These are phyloP conservation scores for Ophthalmolycus amberensis DNA, from an alignment of 2,113 vertebrate genomes.

Conservation along the genomic window DNA sequence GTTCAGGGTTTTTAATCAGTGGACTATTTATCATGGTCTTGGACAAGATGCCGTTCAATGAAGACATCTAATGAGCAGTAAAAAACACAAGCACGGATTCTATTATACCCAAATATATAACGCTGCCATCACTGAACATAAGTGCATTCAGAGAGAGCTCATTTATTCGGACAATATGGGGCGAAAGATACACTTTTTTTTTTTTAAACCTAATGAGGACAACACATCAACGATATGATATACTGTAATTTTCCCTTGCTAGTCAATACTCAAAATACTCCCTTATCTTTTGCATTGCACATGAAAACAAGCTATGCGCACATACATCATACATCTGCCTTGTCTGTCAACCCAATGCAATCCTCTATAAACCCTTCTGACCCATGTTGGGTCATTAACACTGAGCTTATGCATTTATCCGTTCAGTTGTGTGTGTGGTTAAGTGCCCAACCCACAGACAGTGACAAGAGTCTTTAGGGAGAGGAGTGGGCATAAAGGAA, in stretches of 20 bases:
- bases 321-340: background rate
- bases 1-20: slow-evolving; percentile 8
- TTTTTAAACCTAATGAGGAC: background rate
- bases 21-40: background rate
- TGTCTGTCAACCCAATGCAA: background rate
- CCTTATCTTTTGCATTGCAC: background rate
- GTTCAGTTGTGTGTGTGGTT: slow-evolving; percentile 34
- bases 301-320: background rate
- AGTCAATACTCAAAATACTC: background rate
- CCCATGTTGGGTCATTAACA: background rate
- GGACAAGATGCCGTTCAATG: background rate
- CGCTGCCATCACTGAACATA: background rate
- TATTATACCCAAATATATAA: background rate
- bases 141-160: background rate
- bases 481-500: slow-evolving; percentile 14
- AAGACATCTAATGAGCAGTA: background rate
- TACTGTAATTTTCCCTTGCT: background rate
- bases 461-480: slow-evolving; percentile 44
- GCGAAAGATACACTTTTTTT: background rate
- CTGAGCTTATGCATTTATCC: slow-evolving; percentile 24
- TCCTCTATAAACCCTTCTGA: background rate
- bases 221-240: background rate
- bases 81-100: background rate
- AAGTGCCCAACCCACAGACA: slow-evolving; percentile 27
- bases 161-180: background rate